Conservation (phyloP, 2,888 invertebrate genomes). For the Hoplodrina blanda region DNA sequence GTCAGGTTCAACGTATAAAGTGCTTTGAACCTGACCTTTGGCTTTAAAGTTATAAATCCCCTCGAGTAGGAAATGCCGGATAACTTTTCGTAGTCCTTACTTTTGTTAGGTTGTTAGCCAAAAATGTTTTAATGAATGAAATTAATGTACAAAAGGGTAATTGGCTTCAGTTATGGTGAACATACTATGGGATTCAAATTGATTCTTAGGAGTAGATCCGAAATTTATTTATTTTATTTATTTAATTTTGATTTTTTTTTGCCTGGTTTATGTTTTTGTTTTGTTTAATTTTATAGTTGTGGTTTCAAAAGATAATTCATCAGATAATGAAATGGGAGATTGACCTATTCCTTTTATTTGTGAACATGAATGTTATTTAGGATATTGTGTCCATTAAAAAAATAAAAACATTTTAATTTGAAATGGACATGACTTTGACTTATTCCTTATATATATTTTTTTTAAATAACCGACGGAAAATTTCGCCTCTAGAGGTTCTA, state of each 20-base stretch:
- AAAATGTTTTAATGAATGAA: conserved; percentile 40
- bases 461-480: too few relatives aligned
- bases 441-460: too few relatives aligned
- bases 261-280: not conserved
- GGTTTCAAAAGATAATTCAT: too few relatives aligned
- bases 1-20: conserved; percentile 41
- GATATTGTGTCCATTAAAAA: too few relatives aligned
- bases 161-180: not conserved
- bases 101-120: conserved; percentile 30
- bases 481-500: too few relatives aligned
- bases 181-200: not conserved
- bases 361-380: too few relatives aligned
- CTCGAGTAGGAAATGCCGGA: conserved; percentile 38
- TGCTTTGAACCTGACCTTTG: conserved; percentile 56
- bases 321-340: too few relatives aligned
- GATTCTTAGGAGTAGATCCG: not conserved
- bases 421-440: too few relatives aligned
- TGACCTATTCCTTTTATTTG: too few relatives aligned
- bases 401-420: too few relatives aligned
- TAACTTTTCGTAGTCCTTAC: conserved; percentile 38
- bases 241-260: not conserved
- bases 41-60: conserved; percentile 50
- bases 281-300: not conserved
- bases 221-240: too few relatives aligned
- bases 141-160: conserved; percentile 19